Evolutionary conservation across 2,797 vertebrate genomes (phyloP), one percentile per base, ranked within the genome.

Genomic region (Apodemus agrarius): DNA sequence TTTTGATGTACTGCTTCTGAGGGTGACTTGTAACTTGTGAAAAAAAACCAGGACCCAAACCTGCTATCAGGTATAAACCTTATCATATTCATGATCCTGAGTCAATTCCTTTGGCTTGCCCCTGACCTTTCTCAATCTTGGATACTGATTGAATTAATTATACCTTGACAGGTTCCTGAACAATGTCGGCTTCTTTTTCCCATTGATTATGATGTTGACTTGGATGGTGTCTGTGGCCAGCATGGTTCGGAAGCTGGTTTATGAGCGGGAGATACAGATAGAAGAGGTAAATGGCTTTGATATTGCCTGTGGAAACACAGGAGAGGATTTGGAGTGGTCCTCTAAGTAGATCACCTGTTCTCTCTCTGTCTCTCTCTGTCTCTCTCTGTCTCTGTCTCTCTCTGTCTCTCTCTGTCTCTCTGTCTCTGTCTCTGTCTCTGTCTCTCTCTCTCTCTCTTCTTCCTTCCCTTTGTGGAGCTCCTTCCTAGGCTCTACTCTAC

Each of bases 191-290:
- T 97, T 98, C 95, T 98, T 99, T 82, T 98, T 98, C 7, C 98
- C 98, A 7, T 96, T 98, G 94, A 98, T 98, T 92, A 98, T 98
- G 98, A 98, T 98, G 98, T 72, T 99, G 87, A 98, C 97, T 0
- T 99, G 98, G 98, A 97, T 98, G 91, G 96, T 99, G 94, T 98
- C 98, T n/a, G 97, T 99, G 96, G 98, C 98, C 96, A 97, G 93
- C 54, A 98, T 98, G 98, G 98, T 98, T 83, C 98, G 98, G 57
- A 98, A 98, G 40, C 91, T 98, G 94, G 98, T 99, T 94, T 98
- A 98, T 59, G 98, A 99, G 94, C 97, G 97, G 95, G 98, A 99
- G 98, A 98, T 98, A 87, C 37, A 97, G 93, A 97, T 99, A 81
- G 98, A 99, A 96, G 98, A 98, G 98, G 98, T 98, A 98, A 95